These are phyloP conservation scores for Semnornis frantzii DNA, from an alignment of 2,113 vertebrate genomes.

Conservation along the genomic window DNA sequence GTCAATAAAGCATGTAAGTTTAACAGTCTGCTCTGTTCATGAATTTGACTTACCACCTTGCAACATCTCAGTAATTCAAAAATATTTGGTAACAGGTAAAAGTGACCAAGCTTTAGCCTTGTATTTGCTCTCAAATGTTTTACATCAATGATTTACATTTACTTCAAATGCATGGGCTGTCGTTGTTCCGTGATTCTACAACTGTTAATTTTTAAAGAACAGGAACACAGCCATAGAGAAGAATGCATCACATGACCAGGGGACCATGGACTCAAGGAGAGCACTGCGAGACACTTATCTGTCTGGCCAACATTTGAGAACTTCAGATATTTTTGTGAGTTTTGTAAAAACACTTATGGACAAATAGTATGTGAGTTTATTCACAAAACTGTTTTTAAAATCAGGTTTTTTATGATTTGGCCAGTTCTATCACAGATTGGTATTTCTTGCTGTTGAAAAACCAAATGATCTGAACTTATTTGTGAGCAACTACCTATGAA, in stretches of 20 bases:
- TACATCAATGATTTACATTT: neutral
- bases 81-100: neutral
- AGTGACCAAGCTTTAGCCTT: neutral
- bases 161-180: rapidly evolving
- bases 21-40: neutral
- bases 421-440: neutral
- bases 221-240: neutral
- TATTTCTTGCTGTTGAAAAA: neutral
- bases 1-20: neutral
- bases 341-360: neutral
- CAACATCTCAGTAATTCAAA: neutral
- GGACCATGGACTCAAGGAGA: neutral
- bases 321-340: neutral
- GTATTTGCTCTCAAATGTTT: neutral
- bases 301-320: neutral
- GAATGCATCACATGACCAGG: neutral
- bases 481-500: neutral
- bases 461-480: neutral
- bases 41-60: neutral
- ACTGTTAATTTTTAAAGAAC: neutral
- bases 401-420: neutral
- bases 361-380: neutral
- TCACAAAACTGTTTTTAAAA: neutral
- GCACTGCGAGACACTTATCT: neutral
- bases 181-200: neutral